A percentile compares a stretch with the other conserved stretches of the same genome.
Evolutionary conservation across 2,113 vertebrate genomes (phyloP).

Genomic region (Nycticebus coucang): DNA sequence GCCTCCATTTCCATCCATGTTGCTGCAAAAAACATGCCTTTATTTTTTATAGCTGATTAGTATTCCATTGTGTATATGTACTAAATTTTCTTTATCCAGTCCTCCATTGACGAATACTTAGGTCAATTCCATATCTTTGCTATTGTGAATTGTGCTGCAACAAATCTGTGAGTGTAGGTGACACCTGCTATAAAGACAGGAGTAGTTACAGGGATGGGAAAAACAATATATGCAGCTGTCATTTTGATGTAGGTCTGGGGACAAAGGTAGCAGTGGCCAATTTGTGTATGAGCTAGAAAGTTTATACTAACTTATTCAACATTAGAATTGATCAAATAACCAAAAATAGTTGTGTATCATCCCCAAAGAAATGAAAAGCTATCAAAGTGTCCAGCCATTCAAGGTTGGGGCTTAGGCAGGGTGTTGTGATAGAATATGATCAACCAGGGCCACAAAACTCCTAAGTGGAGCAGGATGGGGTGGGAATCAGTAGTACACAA

Average conservation of each 20-base stretch:
- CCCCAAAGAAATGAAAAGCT: not conserved
- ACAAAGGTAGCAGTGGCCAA: not conserved
- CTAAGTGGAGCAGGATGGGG: not conserved
- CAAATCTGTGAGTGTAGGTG: too few species aligned
- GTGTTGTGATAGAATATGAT: not conserved
- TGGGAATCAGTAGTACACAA: not conserved
- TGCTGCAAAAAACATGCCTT: too few species aligned
- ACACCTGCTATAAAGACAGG: not conserved
- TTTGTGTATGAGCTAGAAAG: not conserved
- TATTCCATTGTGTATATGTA: too few species aligned
- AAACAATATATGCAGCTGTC: not conserved
- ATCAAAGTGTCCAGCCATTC: not conserved
- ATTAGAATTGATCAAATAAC: not conserved
- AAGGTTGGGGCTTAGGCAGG: not conserved
- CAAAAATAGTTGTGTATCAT: not conserved
- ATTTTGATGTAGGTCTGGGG: not conserved
- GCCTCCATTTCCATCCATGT: too few species aligned
- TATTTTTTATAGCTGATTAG: too few species aligned
- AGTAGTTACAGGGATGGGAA: not conserved
- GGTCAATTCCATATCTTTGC: too few species aligned
- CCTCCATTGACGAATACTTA: too few species aligned
- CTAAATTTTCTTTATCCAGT: too few species aligned
- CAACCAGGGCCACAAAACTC: not conserved
- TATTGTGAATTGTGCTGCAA: too few species aligned
- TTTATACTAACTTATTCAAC: slow-evolving; percentile 23